Evolutionary conservation across 2,113 vertebrate genomes (phyloP).

Genomic region (Apaloderma vittatum): DNA sequence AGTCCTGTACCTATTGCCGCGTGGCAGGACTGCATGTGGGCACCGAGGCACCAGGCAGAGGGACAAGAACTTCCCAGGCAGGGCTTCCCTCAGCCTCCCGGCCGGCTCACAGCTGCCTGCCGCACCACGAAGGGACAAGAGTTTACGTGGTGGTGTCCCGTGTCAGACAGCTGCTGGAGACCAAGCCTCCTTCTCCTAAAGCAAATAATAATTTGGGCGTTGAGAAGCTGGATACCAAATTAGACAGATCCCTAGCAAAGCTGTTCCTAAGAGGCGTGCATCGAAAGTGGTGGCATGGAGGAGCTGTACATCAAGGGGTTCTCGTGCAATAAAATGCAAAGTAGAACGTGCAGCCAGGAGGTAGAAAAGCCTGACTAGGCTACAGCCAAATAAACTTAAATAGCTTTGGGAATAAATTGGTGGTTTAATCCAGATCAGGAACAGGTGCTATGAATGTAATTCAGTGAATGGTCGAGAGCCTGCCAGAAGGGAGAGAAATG

Average conservation of each 20-base stretch:
- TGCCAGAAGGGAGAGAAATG: conserved; percentile 84
- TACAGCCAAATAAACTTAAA: conserved; percentile 77
- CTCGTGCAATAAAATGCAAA: conserved; percentile 50
- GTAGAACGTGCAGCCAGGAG: conserved; percentile 50
- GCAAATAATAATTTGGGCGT: not conserved
- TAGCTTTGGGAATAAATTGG: conserved; percentile 76
- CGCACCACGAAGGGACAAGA: accelerated
- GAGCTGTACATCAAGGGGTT: not conserved
- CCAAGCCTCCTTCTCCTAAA: not conserved
- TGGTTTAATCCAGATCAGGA: conserved; percentile 79
- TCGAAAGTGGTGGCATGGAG: not conserved
- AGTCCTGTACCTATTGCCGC: not conserved
- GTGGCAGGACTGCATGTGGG: not conserved
- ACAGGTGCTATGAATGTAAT: conserved; percentile 82
- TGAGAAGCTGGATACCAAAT: not conserved
- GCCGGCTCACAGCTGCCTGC: not conserved
- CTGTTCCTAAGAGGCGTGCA: not conserved
- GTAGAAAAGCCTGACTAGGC: conserved; percentile 55
- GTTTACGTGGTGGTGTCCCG: not conserved
- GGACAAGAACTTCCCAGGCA: not conserved
- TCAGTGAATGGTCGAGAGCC: conserved; percentile 80
- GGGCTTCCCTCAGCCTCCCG: not conserved
- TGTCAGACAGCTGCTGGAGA: not conserved
- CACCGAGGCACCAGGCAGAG: accelerated
- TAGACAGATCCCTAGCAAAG: not conserved